phyloP scores from a whole-genome alignment of 1,140 invertebrate genomes.

The Maconellicoccus hirsutus region DNA sequence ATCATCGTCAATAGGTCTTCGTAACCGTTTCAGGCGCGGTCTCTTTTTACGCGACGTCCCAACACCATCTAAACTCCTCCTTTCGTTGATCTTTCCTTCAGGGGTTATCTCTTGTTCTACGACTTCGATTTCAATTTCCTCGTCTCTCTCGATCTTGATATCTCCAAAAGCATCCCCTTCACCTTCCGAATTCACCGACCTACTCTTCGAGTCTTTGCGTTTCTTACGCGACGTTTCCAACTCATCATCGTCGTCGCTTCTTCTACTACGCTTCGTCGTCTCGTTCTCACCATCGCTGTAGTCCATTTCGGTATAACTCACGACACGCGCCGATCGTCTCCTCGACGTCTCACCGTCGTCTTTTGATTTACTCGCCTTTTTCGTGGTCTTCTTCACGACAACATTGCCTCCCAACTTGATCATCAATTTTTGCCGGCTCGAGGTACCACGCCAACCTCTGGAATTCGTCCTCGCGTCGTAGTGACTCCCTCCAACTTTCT shows the following conservation, averaged over 20 bases:
- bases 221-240: background rate
- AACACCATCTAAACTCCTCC: background rate
- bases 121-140: background rate
- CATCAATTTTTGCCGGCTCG: background rate
- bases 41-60: background rate
- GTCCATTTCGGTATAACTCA: background rate
- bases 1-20: background rate
- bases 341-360: background rate
- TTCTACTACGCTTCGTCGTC: background rate
- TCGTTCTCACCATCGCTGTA: background rate
- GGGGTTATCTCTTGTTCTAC: background rate
- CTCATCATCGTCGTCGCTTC: background rate
- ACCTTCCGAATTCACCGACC: background rate
- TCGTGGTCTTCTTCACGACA: background rate
- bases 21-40: background rate
- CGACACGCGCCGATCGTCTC: background rate
- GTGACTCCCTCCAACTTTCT: background rate
- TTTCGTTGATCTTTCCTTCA: background rate
- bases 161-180: background rate
- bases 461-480: too few species aligned
- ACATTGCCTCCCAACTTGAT: background rate
- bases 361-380: background rate
- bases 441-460: background rate
- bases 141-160: background rate
- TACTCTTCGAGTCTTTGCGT: background rate